Conservation (phyloP, 2,113 vertebrate genomes). For the Riparia riparia region DNA sequence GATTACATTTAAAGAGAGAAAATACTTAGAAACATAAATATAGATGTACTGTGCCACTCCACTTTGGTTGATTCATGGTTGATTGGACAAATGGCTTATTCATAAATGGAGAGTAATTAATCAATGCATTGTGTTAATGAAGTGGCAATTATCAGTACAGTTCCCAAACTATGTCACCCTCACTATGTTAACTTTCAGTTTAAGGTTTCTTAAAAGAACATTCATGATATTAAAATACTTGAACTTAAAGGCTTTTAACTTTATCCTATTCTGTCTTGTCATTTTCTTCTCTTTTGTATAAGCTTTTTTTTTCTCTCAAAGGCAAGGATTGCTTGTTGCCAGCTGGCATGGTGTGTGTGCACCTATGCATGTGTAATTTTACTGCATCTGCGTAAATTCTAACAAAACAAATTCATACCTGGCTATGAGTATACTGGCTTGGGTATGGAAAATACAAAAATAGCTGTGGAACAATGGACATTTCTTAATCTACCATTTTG, state of each 20-base stretch:
- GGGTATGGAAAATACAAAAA: neutral
- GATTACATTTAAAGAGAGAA: neutral
- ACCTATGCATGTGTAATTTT: neutral
- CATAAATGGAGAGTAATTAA: neutral
- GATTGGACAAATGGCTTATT: neutral
- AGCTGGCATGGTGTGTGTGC: neutral
- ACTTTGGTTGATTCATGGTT: neutral
- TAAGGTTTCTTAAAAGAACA: neutral
- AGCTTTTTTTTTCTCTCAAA: neutral
- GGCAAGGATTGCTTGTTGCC: neutral
- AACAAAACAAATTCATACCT: neutral
- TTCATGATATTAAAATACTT: neutral
- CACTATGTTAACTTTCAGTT: neutral
- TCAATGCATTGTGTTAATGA: neutral
- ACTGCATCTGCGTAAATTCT: neutral
- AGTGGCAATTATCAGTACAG: neutral
- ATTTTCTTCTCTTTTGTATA: neutral
- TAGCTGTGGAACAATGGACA: neutral
- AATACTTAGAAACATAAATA: neutral
- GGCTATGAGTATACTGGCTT: neutral
- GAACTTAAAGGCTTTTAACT: neutral
- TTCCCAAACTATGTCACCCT: neutral
- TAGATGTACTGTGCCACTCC: neutral
- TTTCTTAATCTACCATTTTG: neutral
- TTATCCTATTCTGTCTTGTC: neutral